Percentiles rank a stretch among this genome's conserved stretches.
Conservation (phyloP, 1,140 invertebrate genomes). For the Platyscapa corneri region DNA sequence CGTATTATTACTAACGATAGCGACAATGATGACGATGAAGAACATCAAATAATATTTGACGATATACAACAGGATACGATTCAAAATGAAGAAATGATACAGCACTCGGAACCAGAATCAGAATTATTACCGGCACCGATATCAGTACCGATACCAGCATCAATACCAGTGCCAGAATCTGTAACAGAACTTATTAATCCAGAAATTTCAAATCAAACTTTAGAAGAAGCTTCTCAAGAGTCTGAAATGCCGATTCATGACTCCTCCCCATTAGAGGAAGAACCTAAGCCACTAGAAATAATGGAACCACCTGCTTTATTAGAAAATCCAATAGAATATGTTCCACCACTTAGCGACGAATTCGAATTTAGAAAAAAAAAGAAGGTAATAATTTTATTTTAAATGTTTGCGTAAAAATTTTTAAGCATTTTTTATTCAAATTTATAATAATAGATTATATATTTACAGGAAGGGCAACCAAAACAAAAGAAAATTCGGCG, state of each 20-base stretch:
- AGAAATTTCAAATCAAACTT: not conserved
- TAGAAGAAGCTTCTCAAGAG: conserved; percentile 42
- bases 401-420: not conserved
- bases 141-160: conserved; percentile 29
- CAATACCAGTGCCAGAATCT: not conserved
- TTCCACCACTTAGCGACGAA: conserved; percentile 45
- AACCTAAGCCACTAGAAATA: conserved; percentile 16
- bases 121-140: not conserved
- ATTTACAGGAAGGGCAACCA: conserved; percentile 44
- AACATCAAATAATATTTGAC: conserved; percentile 49
- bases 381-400: conserved; percentile 58
- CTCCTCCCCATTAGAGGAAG: conserved; percentile 35
- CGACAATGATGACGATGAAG: conserved; percentile 69
- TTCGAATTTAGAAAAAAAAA: conserved; percentile 65
- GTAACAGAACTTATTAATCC: not conserved
- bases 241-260: conserved; percentile 33
- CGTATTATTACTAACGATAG: conserved; percentile 72
- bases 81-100: conserved; percentile 40
- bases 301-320: not conserved
- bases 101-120: not conserved
- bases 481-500: conserved; percentile 68
- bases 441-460: not conserved
- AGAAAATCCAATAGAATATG: not conserved
- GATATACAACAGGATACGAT: conserved; percentile 41
- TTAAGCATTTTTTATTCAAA: not conserved